Percentiles rank a stretch among this genome's conserved stretches.
Conservation (phyloP, 2,113 vertebrate species). For the Conger conger region DNA sequence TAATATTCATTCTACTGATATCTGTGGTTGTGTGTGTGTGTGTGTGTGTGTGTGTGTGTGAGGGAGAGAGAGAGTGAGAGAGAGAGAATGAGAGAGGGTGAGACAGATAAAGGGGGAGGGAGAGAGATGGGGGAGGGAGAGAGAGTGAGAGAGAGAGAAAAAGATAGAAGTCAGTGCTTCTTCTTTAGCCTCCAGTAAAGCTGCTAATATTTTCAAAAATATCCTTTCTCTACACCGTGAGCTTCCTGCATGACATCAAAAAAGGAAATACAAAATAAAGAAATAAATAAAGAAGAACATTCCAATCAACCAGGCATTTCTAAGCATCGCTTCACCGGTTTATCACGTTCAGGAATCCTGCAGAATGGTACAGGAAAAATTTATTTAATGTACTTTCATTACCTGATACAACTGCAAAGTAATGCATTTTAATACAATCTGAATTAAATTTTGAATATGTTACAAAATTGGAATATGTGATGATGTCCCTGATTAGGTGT, state of each 20-base stretch:
- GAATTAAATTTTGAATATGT: constrained; percentile 12
- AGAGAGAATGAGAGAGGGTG: no score
- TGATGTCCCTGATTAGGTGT: constrained; percentile 2
- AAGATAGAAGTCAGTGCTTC: not conserved
- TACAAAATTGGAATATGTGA: constrained; percentile 14
- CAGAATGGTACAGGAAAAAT: constrained; percentile 10
- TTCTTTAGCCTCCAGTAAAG: not conserved
- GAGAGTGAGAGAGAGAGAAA: no score
- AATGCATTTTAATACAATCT: constrained; percentile 8
- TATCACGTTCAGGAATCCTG: not conserved
- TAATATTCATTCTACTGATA: no score
- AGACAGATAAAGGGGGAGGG: no score
- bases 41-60: no score
- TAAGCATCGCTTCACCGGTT: constrained; percentile 2
- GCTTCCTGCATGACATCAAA: not conserved
- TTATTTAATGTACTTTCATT: constrained; percentile 7
- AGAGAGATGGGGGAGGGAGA: no score
- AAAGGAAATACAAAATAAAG: not conserved
- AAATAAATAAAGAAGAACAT: constrained; percentile 8
- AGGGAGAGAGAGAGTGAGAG: no score
- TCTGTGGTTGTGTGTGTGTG: no score
- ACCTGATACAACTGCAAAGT: constrained; percentile 16
- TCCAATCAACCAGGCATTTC: constrained; percentile 13
- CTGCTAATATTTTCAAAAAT: not conserved
- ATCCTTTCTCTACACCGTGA: not conserved